These are phyloP conservation scores for Petromus typicus DNA, from an alignment of 2,113 vertebrate species.

Conservation along the genomic window DNA sequence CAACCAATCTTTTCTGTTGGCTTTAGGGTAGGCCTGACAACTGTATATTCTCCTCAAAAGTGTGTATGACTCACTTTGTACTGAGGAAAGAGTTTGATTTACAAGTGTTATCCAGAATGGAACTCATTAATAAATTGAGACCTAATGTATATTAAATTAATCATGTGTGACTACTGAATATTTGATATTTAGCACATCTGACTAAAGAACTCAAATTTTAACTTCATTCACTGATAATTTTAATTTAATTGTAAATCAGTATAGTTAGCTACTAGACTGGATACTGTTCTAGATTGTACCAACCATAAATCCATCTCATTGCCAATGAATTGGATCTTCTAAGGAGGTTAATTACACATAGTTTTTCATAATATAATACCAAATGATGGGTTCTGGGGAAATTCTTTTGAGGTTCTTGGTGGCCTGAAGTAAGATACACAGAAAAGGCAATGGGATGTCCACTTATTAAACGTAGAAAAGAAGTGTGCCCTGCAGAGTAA, in stretches of 20 bases:
- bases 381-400: background rate
- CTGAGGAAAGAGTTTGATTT: background rate
- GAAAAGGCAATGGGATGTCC: too few relatives aligned
- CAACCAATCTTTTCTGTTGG: too few relatives aligned
- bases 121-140: background rate
- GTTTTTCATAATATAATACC: background rate
- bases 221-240: constrained; percentile 34
- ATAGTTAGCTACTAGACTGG: background rate
- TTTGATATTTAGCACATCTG: background rate
- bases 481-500: background rate
- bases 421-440: background rate
- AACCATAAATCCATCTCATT: constrained; percentile 24
- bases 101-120: background rate
- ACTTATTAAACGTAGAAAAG: background rate
- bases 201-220: background rate
- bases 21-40: too few relatives aligned
- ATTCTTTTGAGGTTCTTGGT: background rate
- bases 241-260: constrained; percentile 29
- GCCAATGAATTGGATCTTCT: background rate
- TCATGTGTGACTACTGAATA: background rate
- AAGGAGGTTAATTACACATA: background rate
- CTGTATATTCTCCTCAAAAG: background rate
- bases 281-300: background rate
- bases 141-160: background rate
- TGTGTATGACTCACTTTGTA: background rate